Conservation (phyloP, 1,140 invertebrate genomes). For the Drosophila lini region DNA sequence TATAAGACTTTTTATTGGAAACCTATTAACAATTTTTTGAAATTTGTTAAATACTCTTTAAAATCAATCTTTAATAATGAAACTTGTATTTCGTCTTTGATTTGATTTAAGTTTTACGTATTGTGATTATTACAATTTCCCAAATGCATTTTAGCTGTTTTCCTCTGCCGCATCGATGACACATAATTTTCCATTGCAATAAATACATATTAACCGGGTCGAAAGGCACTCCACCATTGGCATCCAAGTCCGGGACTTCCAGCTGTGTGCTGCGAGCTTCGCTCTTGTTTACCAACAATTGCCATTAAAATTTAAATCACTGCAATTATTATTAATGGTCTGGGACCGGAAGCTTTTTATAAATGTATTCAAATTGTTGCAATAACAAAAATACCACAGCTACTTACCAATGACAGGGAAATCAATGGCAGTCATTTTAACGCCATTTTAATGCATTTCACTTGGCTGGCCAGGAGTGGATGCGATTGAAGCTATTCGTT, state of each 20-base stretch:
- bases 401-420: conserved; percentile 37
- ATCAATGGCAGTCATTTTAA: conserved; percentile 69
- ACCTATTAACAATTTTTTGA: no score
- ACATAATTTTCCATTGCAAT: conserved; percentile 63
- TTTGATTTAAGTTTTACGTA: neutral
- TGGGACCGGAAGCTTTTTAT: conserved; percentile 63
- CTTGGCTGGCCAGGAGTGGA: neutral
- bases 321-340: conserved; percentile 82
- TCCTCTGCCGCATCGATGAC: conserved; percentile 17
- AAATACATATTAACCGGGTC: conserved; percentile 66
- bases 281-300: conserved; percentile 73
- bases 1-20: no score
- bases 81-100: neutral
- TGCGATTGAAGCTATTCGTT: neutral
- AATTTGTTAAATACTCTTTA: no score
- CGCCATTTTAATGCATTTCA: conserved; percentile 59
- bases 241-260: conserved; percentile 10
- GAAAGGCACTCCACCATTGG: conserved; percentile 35
- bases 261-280: conserved; percentile 14
- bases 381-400: conserved; percentile 30
- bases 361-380: conserved; percentile 75
- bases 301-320: conserved; percentile 82
- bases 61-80: no score
- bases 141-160: conserved; percentile 56
- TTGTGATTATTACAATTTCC: conserved; percentile 8